Evolutionary conservation across 2,797 vertebrate species (phyloP), one percentile per base, ranked within the genome.

Genomic region (Ctenosaura bakeri): DNA sequence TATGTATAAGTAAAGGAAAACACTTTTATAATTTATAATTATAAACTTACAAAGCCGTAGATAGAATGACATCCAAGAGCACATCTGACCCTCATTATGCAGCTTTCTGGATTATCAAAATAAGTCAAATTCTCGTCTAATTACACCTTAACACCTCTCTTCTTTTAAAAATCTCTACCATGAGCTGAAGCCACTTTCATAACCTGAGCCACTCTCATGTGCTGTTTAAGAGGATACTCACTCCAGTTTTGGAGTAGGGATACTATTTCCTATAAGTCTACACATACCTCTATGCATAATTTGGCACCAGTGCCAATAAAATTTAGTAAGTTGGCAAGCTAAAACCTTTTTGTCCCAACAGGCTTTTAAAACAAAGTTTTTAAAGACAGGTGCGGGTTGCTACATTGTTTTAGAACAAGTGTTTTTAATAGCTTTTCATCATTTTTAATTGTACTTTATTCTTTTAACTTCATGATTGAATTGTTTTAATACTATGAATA

Each of bases 11-110:
- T 94, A 96, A 97, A 94, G 93, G 90, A 88, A 95, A 93, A 96
- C 85, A 95, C 82, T 86, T 89, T 92, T 95, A 93, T 93, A 95
- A 88, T n/a, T 96, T 87, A 95, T 82, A 85, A 91, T 95, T 92
- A 74, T 91, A 88, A 90, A 92, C 90, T 95, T 82, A 93, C 12
- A 85, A 46, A 94, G 74, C 29, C 84, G 93, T 81, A 92, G 0
- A 38, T 50, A 90, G 78, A 83, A 88, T 89, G 87, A 88, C 66
- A 92, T 24, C 59, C 87, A 90, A 92, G 71, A 90, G 86, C 92
- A 7, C 95, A 97, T 97, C 97, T 97, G 92, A 96, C 94, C 95
- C 96, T 97, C 95, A 96, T 97, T 97, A 97, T 95, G 96, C 78
- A 84, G 69, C 91, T 82, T 93, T 80, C 88, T 81, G 76, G 90